Evolutionary conservation across 2,797 vertebrate species (phyloP).

Genomic region (Enteromius thamalakanensis): DNA sequence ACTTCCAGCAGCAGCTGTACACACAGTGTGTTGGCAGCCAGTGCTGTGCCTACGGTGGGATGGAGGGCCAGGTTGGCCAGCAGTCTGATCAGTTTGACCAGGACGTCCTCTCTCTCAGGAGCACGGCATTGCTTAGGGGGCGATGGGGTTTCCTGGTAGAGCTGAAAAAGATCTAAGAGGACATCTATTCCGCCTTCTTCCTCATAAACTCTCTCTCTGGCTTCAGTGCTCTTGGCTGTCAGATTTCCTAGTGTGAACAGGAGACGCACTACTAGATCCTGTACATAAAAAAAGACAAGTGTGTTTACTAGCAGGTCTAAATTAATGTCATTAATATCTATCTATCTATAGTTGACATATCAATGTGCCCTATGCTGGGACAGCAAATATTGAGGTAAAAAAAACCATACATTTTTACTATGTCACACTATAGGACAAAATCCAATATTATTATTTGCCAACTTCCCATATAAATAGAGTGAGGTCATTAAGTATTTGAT

Average conservation of each 20-base stretch:
- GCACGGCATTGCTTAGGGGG: neutral
- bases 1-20: slow-evolving; percentile 82
- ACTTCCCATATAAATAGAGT: no score
- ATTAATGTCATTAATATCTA: neutral
- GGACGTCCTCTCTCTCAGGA: slow-evolving; percentile 81
- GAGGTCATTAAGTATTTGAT: no score
- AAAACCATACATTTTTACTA: no score
- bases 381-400: no score
- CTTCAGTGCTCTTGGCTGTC: slow-evolving; percentile 81
- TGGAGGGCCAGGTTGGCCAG: slow-evolving; percentile 91
- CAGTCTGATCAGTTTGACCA: slow-evolving; percentile 91
- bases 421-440: no score
- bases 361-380: no score
- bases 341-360: no score
- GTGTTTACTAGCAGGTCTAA: neutral
- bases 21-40: slow-evolving; percentile 76
- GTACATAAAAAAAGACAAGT: slow-evolving; percentile 41
- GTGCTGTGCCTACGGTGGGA: slow-evolving; percentile 75
- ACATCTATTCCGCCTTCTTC: slow-evolving; percentile 75
- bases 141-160: slow-evolving; percentile 72
- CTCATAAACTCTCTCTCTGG: slow-evolving; percentile 81
- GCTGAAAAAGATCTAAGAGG: slow-evolving; percentile 81
- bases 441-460: no score
- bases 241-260: slow-evolving; percentile 93
- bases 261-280: slow-evolving; percentile 91